Percentiles rank a stretch among this genome's conserved stretches.
Evolutionary conservation across 2,888 invertebrate genomes (phyloP).

Genomic region (Meloe dianella): DNA sequence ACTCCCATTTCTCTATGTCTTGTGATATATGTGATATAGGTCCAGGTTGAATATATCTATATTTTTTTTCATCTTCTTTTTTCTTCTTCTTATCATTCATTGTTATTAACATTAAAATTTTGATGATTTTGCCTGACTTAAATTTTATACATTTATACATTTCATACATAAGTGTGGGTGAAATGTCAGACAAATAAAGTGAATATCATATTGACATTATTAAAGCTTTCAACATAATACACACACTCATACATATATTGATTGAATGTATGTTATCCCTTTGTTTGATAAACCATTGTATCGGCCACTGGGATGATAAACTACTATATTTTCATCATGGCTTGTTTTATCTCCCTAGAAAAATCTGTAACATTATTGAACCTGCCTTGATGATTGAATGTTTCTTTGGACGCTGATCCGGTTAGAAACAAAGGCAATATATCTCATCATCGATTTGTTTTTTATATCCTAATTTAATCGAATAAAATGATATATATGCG

Average conservation of each 20-base stretch:
- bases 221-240: constrained; percentile 40
- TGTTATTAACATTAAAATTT: neutral
- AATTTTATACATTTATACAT: too few species aligned
- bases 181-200: constrained; percentile 44
- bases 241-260: neutral
- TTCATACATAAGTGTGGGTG: constrained; percentile 22
- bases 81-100: neutral
- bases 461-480: constrained; percentile 34
- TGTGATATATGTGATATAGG: constrained; percentile 44
- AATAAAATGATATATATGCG: constrained; percentile 27
- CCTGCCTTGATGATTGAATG: constrained; percentile 34
- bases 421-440: constrained; percentile 35
- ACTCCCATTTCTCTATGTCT: constrained; percentile 41
- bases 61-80: neutral
- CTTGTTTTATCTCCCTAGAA: constrained; percentile 33
- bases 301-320: constrained; percentile 44
- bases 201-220: constrained; percentile 47
- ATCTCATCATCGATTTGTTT: constrained; percentile 31
- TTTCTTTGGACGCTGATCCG: constrained; percentile 31
- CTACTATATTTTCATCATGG: constrained; percentile 36
- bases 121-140: neutral
- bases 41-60: neutral
- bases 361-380: constrained; percentile 34
- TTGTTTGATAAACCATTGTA: constrained; percentile 49
- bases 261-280: constrained; percentile 42